These are phyloP conservation scores for Tachycineta bicolor DNA, from an alignment of 2,113 vertebrate species.

Conservation along the genomic window DNA sequence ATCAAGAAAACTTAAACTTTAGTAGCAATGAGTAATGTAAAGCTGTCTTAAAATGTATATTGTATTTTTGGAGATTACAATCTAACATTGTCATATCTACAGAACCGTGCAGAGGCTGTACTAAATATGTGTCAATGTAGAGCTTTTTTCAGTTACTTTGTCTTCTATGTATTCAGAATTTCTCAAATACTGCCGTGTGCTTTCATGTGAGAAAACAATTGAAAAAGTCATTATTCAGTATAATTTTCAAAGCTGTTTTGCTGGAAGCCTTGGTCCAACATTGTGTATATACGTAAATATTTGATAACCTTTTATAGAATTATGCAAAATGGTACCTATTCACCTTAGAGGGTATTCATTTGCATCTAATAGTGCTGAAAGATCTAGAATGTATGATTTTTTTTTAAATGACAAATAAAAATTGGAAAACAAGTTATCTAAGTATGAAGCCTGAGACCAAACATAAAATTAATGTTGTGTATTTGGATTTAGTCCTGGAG, in stretches of 20 bases:
- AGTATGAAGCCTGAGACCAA: background rate
- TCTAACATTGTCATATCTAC: background rate
- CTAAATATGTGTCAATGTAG: background rate
- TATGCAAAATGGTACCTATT: background rate
- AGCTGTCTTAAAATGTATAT: background rate
- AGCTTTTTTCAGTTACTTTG: background rate
- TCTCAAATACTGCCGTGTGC: background rate
- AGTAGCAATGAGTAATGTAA: background rate
- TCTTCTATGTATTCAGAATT: background rate
- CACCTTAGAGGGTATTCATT: background rate
- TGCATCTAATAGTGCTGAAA: background rate
- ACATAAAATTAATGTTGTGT: background rate
- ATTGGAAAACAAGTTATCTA: background rate
- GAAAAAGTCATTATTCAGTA: background rate
- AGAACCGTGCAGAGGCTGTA: background rate
- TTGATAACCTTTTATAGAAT: background rate
- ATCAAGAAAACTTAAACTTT: background rate
- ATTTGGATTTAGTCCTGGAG: background rate
- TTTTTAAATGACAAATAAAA: background rate
- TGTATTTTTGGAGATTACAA: background rate
- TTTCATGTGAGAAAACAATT: background rate
- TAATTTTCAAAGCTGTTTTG: background rate
- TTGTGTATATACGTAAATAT: accelerated
- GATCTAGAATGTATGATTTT: background rate
- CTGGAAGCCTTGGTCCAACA: background rate